These are phyloP conservation scores for Amphiduros pacificus DNA, from an alignment of 2,888 invertebrate genomes.

Conservation along the genomic window DNA sequence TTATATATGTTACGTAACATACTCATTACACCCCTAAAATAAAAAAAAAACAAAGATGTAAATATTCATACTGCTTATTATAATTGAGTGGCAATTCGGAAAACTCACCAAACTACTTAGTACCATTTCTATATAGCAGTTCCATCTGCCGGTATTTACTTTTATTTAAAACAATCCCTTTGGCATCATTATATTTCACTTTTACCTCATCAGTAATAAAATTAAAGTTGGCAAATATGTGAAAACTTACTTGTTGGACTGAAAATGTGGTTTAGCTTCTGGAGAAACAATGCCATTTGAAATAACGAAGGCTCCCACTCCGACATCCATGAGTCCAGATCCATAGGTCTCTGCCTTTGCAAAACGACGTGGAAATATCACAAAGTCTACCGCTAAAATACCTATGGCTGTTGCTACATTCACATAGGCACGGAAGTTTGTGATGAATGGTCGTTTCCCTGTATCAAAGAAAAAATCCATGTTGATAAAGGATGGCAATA, in stretches of 20 bases:
- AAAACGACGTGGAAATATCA: slow-evolving; percentile 79
- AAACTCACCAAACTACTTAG: no score
- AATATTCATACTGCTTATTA: no score
- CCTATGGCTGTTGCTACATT: slow-evolving; percentile 64
- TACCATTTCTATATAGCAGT: no score
- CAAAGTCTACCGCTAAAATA: slow-evolving; percentile 94
- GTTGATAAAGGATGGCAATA: no score
- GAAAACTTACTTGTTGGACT: slow-evolving; percentile 21
- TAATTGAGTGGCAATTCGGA: no score
- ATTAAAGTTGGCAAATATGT: no score
- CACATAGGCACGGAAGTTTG: slow-evolving; percentile 44
- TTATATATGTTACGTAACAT: background rate
- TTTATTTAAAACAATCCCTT: no score
- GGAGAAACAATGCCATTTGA: slow-evolving; percentile 52
- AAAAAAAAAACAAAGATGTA: background rate
- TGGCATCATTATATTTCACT: no score
- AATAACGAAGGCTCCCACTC: slow-evolving; percentile 79
- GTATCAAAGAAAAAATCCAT: no score
- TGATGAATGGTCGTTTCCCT: slow-evolving; percentile 40
- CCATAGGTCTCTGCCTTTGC: slow-evolving; percentile 88
- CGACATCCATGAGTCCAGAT: slow-evolving; percentile 86
- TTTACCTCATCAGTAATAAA: no score
- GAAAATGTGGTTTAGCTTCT: slow-evolving; percentile 41
- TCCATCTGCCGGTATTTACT: no score
- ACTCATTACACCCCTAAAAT: background rate